Evolutionary conservation across 1,140 invertebrate genomes (phyloP).

Genomic region (Danaus melanippus): DNA sequence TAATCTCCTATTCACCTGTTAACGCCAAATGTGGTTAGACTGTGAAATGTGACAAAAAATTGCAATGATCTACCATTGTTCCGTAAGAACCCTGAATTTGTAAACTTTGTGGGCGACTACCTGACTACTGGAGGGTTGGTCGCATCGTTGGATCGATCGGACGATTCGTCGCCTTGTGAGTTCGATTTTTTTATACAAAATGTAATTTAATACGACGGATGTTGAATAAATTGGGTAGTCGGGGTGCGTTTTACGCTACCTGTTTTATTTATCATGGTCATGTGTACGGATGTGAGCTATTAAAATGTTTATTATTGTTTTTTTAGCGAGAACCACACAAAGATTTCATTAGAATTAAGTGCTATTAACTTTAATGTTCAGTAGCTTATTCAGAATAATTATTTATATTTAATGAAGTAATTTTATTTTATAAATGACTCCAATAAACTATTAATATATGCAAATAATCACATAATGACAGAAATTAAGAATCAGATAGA

Average conservation of each 20-base stretch:
- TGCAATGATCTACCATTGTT: conserved; percentile 54
- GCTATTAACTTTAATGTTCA: too few relatives aligned
- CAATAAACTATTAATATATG: too few relatives aligned
- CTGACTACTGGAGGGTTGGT: conserved; percentile 52
- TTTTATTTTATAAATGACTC: too few relatives aligned
- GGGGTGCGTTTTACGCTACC: conserved; percentile 63
- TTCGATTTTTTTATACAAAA: conserved; percentile 45
- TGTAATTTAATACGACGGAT: conserved; percentile 66
- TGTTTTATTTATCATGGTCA: conserved; percentile 51
- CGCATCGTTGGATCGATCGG: conserved; percentile 41
- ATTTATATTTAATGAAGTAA: too few relatives aligned
- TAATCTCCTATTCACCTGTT: conserved; percentile 66
- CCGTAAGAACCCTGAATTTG: conserved; percentile 40
- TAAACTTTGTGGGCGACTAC: conserved; percentile 64
- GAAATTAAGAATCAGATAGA: too few relatives aligned
- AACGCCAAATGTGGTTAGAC: conserved; percentile 52
- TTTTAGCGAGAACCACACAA: too few relatives aligned
- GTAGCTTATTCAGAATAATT: too few relatives aligned
- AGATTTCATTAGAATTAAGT: too few relatives aligned
- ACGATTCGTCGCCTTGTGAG: conserved; percentile 57
- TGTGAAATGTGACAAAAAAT: conserved; percentile 70
- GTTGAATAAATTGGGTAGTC: conserved; percentile 66
- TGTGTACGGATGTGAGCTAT: conserved; percentile 36
- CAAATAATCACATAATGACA: too few relatives aligned
- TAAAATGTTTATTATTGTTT: conserved; percentile 12